These are phyloP conservation scores for Allobates femoralis DNA, from an alignment of 2,797 vertebrate genomes.

Conservation along the genomic window DNA sequence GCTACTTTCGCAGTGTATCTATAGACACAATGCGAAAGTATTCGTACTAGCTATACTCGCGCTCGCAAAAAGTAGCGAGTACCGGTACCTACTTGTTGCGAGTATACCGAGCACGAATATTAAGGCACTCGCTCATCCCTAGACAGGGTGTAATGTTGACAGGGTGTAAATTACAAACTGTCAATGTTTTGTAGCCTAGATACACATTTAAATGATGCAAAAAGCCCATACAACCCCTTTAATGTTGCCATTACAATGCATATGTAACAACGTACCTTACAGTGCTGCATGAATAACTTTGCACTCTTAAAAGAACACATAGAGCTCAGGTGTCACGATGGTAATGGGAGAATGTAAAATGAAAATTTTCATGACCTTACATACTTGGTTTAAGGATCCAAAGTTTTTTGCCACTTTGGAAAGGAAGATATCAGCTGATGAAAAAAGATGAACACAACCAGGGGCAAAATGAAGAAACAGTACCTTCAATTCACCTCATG, in stretches of 20 bases:
- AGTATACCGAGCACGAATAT: no score
- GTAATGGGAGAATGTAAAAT: slow-evolving; percentile 36
- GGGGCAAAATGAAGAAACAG: slow-evolving; percentile 46
- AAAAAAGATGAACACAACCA: slow-evolving; percentile 39
- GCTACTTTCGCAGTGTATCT: no score
- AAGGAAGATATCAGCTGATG: slow-evolving; percentile 25
- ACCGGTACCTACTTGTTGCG: no score
- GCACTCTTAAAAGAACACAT: slow-evolving; percentile 9
- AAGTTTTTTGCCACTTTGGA: slow-evolving; percentile 32
- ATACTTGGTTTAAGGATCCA: slow-evolving; percentile 41
- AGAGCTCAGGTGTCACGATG: slow-evolving; percentile 11
- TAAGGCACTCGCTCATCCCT: no score
- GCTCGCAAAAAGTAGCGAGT: no score
- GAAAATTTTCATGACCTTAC: slow-evolving; percentile 49
- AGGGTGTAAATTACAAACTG: no score
- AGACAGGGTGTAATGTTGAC: no score
- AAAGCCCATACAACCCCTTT: no score
- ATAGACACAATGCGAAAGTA: no score
- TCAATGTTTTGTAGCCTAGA: no score
- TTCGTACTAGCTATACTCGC: no score
- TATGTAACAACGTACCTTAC: background rate
- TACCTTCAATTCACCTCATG: slow-evolving; percentile 27
- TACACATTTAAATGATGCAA: no score
- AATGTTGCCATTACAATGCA: background rate
- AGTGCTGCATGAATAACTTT: slow-evolving; percentile 1